phyloP scores from a whole-genome alignment of 2,888 invertebrate species.

The Conops quadrifasciatus region DNA sequence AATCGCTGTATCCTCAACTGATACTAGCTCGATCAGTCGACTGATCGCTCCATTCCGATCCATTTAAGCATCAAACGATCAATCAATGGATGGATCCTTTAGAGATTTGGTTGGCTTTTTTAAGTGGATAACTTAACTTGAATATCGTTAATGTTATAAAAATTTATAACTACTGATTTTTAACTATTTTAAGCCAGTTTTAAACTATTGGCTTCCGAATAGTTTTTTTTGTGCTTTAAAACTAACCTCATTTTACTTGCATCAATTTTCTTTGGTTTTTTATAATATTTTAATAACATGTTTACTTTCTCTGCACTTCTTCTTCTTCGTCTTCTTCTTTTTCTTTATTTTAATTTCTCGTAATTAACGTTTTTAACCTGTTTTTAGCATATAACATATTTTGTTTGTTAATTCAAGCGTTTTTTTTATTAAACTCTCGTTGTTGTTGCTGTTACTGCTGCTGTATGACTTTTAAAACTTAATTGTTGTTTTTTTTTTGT shows the following conservation, averaged over 20 bases:
- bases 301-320: not conserved
- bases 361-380: constrained; percentile 36
- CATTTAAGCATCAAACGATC: not conserved
- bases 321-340: not conserved
- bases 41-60: not conserved
- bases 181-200: no score
- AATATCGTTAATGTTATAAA: not conserved
- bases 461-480: not conserved
- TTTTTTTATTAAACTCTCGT: not conserved
- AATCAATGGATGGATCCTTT: not conserved
- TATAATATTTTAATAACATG: not conserved
- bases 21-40: constrained; percentile 24
- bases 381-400: no score
- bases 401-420: constrained; percentile 32
- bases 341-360: constrained; percentile 25
- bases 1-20: constrained; percentile 6
- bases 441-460: constrained; percentile 18
- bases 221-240: no score
- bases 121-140: no score
- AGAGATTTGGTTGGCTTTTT: no score
- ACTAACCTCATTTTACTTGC: constrained; percentile 7
- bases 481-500: not conserved
- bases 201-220: no score
- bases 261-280: not conserved
- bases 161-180: no score